Percentiles rank a stretch among this genome's conserved stretches.
Conservation (phyloP, 2,797 vertebrate species). For the Microchirus variegatus region DNA sequence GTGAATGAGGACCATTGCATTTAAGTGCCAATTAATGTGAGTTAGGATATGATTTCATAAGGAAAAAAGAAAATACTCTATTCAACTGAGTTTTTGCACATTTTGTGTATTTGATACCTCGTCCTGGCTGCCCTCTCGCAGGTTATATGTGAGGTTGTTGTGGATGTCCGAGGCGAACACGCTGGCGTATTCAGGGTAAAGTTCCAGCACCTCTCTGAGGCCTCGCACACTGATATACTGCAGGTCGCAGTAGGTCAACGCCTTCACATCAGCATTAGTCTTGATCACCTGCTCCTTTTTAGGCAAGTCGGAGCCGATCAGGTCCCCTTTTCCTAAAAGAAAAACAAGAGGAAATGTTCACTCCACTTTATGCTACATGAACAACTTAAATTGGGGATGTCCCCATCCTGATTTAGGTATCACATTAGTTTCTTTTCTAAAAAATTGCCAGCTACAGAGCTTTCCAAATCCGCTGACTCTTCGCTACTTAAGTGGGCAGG, state of each 20-base stretch:
- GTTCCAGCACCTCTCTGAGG: constrained; percentile 90
- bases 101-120: constrained; percentile 79
- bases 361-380: background rate
- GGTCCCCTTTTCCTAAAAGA: constrained; percentile 91
- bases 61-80: too few species aligned
- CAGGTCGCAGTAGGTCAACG: constrained; percentile 95
- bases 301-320: constrained; percentile 93
- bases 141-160: constrained; percentile 96
- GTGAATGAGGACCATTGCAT: background rate
- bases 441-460: too few species aligned
- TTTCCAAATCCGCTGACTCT: too few species aligned
- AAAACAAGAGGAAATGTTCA: background rate
- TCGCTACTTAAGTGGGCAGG: too few species aligned
- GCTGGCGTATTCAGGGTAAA: constrained; percentile 92
- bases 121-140: constrained; percentile 91
- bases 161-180: constrained; percentile 89
- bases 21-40: background rate
- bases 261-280: constrained; percentile 95
- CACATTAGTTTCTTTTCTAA: too few species aligned
- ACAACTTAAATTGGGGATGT: background rate
- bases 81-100: too few species aligned
- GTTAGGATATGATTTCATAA: background rate
- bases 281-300: constrained; percentile 90
- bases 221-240: constrained; percentile 91
- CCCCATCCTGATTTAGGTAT: too few species aligned